phyloP scores from a whole-genome alignment of 1,140 invertebrate genomes.

The Drosophila pandora region DNA sequence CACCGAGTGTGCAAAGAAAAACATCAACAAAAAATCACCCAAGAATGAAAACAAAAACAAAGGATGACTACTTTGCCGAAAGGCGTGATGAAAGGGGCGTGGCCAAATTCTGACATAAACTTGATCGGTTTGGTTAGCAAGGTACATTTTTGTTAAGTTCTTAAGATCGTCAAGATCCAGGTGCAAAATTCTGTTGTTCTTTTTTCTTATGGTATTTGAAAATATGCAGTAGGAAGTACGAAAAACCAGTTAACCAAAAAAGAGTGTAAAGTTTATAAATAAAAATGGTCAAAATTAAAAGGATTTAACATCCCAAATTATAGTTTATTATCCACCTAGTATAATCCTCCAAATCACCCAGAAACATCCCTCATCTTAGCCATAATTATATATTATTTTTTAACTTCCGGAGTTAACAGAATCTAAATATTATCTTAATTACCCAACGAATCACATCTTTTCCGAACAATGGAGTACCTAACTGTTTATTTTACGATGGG shows the following conservation, averaged over 20 bases:
- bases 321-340: not conserved
- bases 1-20: constrained; percentile 64
- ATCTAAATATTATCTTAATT: constrained; percentile 39
- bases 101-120: constrained; percentile 27
- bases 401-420: constrained; percentile 15
- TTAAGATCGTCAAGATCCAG: constrained; percentile 4
- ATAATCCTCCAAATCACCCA: not conserved
- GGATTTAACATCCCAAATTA: no score
- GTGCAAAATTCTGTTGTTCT: not conserved
- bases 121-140: not conserved
- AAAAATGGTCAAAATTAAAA: no score
- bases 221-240: not conserved
- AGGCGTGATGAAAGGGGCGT: constrained; percentile 24
- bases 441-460: constrained; percentile 7
- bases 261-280: no score
- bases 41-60: constrained; percentile 41
- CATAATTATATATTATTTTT: not conserved
- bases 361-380: not conserved
- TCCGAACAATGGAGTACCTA: constrained; percentile 5
- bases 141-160: constrained; percentile 3
- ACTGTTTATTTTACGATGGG: constrained; percentile 47
- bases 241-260: not conserved
- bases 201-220: no score
- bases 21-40: constrained; percentile 51
- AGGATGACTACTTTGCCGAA: constrained; percentile 29